phyloP scores from a whole-genome alignment of 1,140 invertebrate species.

The Oscheius sp. region DNA sequence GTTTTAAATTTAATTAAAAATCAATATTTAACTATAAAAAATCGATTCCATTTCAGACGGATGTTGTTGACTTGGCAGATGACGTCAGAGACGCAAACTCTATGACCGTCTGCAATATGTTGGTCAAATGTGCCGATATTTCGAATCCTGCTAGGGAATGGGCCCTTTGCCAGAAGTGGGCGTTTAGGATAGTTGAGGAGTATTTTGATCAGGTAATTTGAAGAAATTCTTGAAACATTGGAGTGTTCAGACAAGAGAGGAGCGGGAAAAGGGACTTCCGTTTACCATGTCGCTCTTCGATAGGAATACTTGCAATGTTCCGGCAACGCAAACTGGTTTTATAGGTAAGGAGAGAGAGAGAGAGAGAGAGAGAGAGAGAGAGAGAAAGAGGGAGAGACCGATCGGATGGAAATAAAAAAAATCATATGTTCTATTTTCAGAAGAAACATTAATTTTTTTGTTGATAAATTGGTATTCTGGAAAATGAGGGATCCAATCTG shows the following conservation, averaged over 20 bases:
- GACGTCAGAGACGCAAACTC: conserved; percentile 56
- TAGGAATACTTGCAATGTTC: conserved; percentile 58
- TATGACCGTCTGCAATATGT: conserved; percentile 58
- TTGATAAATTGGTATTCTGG: too few species aligned
- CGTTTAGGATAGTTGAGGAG: conserved; percentile 58
- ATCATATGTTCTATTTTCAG: too few species aligned
- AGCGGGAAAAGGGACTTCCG: conserved; percentile 54
- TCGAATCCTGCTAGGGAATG: conserved; percentile 57
- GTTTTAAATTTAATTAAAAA: conserved; percentile 7
- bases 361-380: too few species aligned
- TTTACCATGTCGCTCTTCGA: conserved; percentile 61
- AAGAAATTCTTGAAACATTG: too few species aligned
- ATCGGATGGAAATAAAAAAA: too few species aligned
- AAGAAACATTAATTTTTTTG: too few species aligned
- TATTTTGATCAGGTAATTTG: conserved; percentile 59
- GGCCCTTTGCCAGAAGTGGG: conserved; percentile 58
- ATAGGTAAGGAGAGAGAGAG: too few species aligned
- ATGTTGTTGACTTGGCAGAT: conserved; percentile 38
- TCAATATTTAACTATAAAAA: neutral
- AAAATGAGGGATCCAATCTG: too few species aligned
- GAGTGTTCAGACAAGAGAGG: conserved; percentile 52
- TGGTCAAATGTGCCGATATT: conserved; percentile 61
- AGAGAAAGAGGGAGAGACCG: too few species aligned
- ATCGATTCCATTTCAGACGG: conserved; percentile 21
- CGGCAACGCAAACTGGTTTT: conserved; percentile 47